A percentile compares a stretch with the other conserved stretches of the same genome.
Evolutionary conservation across 2,113 vertebrate genomes (phyloP).

Genomic region (Tor tambroides): DNA sequence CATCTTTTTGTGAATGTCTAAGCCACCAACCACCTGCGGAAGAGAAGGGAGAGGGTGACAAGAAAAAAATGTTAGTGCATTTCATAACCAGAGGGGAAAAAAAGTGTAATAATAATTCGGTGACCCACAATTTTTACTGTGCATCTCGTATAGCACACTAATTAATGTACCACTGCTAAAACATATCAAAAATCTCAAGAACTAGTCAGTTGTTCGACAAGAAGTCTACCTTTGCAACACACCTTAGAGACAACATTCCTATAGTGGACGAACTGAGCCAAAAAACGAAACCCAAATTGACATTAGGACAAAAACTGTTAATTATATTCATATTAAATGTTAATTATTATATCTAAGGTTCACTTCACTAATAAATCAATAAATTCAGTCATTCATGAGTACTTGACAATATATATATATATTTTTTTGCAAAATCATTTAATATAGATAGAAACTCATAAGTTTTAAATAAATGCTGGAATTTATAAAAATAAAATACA

Average conservation of each 20-base stretch:
- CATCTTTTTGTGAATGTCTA: constrained; percentile 99
- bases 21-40: constrained; percentile 89
- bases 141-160: not conserved
- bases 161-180: not conserved
- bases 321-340: not conserved
- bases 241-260: too few relatives aligned
- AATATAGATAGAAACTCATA: not conserved
- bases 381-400: not conserved
- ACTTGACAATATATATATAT: not conserved
- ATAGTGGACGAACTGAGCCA: too few relatives aligned
- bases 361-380: not conserved
- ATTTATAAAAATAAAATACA: not conserved
- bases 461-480: not conserved
- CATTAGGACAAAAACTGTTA: too few relatives aligned
- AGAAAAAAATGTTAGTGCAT: not conserved
- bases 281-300: too few relatives aligned
- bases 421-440: not conserved
- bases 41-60: constrained; percentile 15
- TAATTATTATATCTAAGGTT: not conserved
- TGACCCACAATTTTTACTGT: not conserved
- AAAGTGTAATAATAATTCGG: not conserved
- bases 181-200: not conserved
- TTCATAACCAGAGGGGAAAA: not conserved
- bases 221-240: too few relatives aligned
- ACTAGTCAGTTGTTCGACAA: too few relatives aligned